Percentiles rank a stretch among this genome's conserved stretches.
These are phyloP conservation scores for Leptura quadrifasciata DNA, from an alignment of 2,888 invertebrate genomes.

Conservation along the genomic window DNA sequence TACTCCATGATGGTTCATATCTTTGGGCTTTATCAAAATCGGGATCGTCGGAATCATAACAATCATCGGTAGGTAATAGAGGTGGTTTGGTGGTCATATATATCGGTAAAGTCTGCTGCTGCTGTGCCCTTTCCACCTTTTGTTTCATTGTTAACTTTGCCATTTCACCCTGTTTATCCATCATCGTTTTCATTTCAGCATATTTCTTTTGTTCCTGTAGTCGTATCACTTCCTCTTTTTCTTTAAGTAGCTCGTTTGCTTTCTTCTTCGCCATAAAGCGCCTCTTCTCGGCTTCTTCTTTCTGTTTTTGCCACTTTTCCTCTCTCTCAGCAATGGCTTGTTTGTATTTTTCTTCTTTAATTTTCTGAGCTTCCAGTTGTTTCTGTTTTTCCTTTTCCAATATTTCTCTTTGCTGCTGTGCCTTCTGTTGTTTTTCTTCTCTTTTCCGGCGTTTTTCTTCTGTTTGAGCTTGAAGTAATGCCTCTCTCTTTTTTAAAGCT, in stretches of 20 bases:
- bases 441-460: conserved; percentile 76
- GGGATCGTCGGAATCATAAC: conserved; percentile 77
- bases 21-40: conserved; percentile 59
- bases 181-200: conserved; percentile 65
- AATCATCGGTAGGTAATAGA: conserved; percentile 75
- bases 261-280: conserved; percentile 74
- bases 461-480: conserved; percentile 76
- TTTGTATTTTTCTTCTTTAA: conserved; percentile 70
- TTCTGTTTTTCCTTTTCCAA: conserved; percentile 74
- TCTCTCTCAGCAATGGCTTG: conserved; percentile 65
- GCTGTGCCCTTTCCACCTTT: conserved; percentile 64
- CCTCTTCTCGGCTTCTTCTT: conserved; percentile 73
- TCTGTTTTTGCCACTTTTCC: conserved; percentile 73
- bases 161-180: conserved; percentile 39
- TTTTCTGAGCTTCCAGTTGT: conserved; percentile 73
- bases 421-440: conserved; percentile 72
- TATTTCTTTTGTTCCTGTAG: conserved; percentile 56
- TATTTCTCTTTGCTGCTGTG: conserved; percentile 74
- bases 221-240: conserved; percentile 62
- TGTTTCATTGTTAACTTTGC: conserved; percentile 36
- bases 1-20: conserved; percentile 69
- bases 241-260: conserved; percentile 73
- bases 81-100: conserved; percentile 70
- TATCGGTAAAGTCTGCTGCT: conserved; percentile 65
- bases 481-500: conserved; percentile 77